Conservation (phyloP, 2,888 invertebrate species). For the Ypsolopha scabrella region DNA sequence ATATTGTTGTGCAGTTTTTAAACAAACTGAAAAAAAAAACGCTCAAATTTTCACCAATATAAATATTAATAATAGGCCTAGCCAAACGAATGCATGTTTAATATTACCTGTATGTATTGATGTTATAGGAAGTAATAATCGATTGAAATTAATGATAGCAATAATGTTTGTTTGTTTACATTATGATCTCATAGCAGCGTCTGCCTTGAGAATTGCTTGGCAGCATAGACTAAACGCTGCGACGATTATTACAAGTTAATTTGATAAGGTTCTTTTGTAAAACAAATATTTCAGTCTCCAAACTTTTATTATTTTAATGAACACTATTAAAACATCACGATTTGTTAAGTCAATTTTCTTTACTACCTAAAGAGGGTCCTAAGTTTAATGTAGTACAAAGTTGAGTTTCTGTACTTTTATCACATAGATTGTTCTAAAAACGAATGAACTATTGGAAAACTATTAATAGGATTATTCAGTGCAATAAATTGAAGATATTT, state of each 20-base stretch:
- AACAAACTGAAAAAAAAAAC: conserved; percentile 7
- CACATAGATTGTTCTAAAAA: neutral
- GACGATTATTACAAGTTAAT: neutral
- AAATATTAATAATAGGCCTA: conserved; percentile 25
- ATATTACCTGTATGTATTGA: conserved; percentile 5
- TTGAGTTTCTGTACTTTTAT: conserved; percentile 19
- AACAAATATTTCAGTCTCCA: conserved; percentile 1
- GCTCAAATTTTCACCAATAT: conserved; percentile 17
- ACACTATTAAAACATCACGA: conserved; percentile 28
- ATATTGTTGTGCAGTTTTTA: no score
- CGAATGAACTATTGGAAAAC: neutral
- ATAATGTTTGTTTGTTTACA: conserved; percentile 6
- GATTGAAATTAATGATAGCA: neutral
- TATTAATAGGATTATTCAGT: conserved; percentile 21
- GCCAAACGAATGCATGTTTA: conserved; percentile 17
- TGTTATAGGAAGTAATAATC: conserved; percentile 9
- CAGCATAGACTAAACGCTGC: neutral
- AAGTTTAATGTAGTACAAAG: conserved; percentile 60
- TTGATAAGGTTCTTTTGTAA: neutral
- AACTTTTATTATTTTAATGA: conserved; percentile 1
- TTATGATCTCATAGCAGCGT: conserved; percentile 53
- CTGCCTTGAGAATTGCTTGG: conserved; percentile 13
- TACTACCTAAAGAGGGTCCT: conserved; percentile 28
- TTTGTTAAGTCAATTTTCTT: conserved; percentile 11
- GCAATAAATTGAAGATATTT: conserved; percentile 35